phyloP scores from a whole-genome alignment of 2,888 invertebrate genomes.

The Drosophila nr. medialis region DNA sequence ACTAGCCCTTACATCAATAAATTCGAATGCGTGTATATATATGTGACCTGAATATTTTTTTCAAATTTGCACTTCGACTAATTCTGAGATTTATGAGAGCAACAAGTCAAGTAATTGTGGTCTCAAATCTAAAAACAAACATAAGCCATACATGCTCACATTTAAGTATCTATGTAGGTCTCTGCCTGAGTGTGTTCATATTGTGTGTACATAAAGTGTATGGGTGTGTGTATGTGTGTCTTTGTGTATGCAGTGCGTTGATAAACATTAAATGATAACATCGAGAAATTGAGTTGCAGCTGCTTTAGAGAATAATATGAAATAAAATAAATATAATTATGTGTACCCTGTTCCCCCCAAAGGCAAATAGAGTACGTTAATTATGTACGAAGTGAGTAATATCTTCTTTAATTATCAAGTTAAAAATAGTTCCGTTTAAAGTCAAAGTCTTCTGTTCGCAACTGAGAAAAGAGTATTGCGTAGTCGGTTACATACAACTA shows the following conservation, averaged over 20 bases:
- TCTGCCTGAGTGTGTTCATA: not conserved
- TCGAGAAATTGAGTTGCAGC: constrained; percentile 51
- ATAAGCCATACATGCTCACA: constrained; percentile 15
- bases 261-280: constrained; percentile 53
- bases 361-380: not conserved
- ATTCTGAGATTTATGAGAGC: constrained; percentile 46
- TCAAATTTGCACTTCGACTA: constrained; percentile 30
- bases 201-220: not conserved
- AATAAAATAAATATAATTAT: constrained; percentile 33
- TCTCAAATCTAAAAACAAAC: constrained; percentile 43
- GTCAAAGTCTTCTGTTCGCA: not conserved
- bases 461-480: not conserved
- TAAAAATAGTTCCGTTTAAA: not conserved
- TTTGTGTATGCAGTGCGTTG: constrained; percentile 33
- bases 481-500: not conserved
- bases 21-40: not conserved
- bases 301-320: constrained; percentile 24
- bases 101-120: constrained; percentile 46
- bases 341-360: not conserved
- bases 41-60: constrained; percentile 47
- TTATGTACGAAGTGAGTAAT: not conserved
- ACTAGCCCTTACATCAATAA: not conserved
- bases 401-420: not conserved
- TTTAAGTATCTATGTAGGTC: not conserved
- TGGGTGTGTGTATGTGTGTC: constrained; percentile 3